These are phyloP conservation scores for Drosophila kepulauana DNA, from an alignment of 1,140 invertebrate genomes.

Conservation along the genomic window DNA sequence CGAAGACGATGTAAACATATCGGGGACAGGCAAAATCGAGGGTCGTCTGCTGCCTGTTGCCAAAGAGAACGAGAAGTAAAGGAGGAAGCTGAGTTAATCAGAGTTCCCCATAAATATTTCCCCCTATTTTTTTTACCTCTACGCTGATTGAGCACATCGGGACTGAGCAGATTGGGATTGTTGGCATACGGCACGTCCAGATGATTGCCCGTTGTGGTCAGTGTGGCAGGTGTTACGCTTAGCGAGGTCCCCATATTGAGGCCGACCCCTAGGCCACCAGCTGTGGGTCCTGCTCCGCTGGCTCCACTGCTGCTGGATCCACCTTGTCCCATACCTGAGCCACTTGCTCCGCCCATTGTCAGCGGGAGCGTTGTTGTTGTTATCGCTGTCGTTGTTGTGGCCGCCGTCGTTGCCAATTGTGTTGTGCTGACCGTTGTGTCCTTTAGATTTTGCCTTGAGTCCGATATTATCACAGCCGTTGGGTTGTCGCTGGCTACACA, in stretches of 20 bases:
- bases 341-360: conserved; percentile 39
- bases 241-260: conserved; percentile 63
- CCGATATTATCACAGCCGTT: conserved; percentile 84
- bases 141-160: conserved; percentile 90
- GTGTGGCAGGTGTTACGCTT: conserved; percentile 62
- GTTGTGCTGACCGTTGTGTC: conserved; percentile 77
- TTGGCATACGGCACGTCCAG: conserved; percentile 91
- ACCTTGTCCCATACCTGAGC: conserved; percentile 1
- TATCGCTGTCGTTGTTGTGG: conserved; percentile 70
- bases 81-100: not conserved
- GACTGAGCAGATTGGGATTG: conserved; percentile 93
- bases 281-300: conserved; percentile 36
- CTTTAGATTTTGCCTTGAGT: conserved; percentile 83
- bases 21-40: conserved; percentile 94
- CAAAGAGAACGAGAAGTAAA: not conserved
- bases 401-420: conserved; percentile 67
- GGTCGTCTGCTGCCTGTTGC: conserved; percentile 91
- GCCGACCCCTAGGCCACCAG: conserved; percentile 47
- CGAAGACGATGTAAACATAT: conserved; percentile 93
- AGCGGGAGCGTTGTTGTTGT: conserved; percentile 68
- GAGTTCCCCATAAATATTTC: not conserved
- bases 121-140: conserved; percentile 86
- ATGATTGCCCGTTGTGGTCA: conserved; percentile 88
- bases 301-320: conserved; percentile 34
- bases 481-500: conserved; percentile 76